Conservation (phyloP, 2,888 invertebrate genomes). For the Patella caerulea region DNA sequence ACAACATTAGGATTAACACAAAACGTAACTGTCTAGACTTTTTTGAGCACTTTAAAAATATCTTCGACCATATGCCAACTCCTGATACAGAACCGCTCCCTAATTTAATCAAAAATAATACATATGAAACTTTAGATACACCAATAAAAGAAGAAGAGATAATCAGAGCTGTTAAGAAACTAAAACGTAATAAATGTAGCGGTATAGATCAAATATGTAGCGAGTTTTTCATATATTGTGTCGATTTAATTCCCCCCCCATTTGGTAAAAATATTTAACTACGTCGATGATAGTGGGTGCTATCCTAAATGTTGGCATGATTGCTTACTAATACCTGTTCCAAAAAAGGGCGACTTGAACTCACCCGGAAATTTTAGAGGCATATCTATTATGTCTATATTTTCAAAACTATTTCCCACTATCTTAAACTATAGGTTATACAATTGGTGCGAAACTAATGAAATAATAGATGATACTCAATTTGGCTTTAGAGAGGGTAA, state of each 20-base stretch:
- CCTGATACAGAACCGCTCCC: background rate
- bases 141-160: background rate
- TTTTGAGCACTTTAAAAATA: background rate
- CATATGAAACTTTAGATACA: background rate
- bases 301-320: background rate
- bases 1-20: background rate
- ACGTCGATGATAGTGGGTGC: background rate
- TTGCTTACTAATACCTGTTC: background rate
- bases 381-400: background rate
- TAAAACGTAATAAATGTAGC: background rate
- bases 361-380: background rate
- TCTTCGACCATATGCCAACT: background rate
- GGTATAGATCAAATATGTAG: background rate
- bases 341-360: slow-evolving; percentile 1
- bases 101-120: background rate
- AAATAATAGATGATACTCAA: background rate
- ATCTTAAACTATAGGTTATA: background rate
- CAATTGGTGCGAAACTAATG: background rate
- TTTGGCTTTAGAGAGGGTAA: background rate
- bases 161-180: background rate
- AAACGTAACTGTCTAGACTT: background rate
- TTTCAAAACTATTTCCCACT: background rate
- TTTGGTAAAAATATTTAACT: background rate
- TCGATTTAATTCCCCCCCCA: background rate
- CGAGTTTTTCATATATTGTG: background rate